Conservation (phyloP, 2,888 invertebrate species). For the Corbicula japonica region DNA sequence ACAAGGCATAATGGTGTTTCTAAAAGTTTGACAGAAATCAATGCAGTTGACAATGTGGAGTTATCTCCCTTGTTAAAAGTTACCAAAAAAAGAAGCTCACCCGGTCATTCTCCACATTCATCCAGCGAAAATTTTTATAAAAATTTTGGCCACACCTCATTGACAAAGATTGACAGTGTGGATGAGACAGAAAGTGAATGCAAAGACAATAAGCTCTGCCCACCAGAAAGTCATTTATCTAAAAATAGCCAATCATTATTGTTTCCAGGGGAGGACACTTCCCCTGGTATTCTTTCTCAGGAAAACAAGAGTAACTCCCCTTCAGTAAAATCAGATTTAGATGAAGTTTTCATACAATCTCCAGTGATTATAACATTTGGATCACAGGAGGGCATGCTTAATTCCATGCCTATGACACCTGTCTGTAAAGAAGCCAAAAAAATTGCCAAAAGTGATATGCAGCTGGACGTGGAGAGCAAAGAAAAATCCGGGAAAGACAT, state of each 20-base stretch:
- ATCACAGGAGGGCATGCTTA: constrained; percentile 23
- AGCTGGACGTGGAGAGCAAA: constrained; percentile 29
- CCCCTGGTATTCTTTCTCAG: constrained; percentile 12
- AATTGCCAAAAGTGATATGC: constrained; percentile 66
- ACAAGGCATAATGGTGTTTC: constrained; percentile 44
- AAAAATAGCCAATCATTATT: background rate
- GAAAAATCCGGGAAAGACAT: constrained; percentile 5
- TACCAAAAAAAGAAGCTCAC: constrained; percentile 4
- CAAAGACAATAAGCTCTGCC: constrained; percentile 17
- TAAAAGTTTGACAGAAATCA: constrained; percentile 56
- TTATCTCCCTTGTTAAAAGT: constrained; percentile 42
- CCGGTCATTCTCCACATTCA: background rate
- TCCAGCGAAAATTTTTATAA: constrained; percentile 12
- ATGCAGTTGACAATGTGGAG: constrained; percentile 33
- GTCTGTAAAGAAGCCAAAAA: constrained; percentile 43
- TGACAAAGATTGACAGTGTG: constrained; percentile 65
- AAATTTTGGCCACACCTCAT: constrained; percentile 52
- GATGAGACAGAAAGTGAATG: constrained; percentile 49
- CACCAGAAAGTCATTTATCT: constrained; percentile 14
- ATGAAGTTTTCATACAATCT: constrained; percentile 35
- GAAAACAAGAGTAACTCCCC: constrained; percentile 35
- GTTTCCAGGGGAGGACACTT: constrained; percentile 19
- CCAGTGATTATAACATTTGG: constrained; percentile 8
- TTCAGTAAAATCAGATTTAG: constrained; percentile 45
- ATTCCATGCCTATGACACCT: constrained; percentile 43